Evolutionary conservation across 1,140 invertebrate species (phyloP).

Genomic region (Trypoxylus dichotomus): DNA sequence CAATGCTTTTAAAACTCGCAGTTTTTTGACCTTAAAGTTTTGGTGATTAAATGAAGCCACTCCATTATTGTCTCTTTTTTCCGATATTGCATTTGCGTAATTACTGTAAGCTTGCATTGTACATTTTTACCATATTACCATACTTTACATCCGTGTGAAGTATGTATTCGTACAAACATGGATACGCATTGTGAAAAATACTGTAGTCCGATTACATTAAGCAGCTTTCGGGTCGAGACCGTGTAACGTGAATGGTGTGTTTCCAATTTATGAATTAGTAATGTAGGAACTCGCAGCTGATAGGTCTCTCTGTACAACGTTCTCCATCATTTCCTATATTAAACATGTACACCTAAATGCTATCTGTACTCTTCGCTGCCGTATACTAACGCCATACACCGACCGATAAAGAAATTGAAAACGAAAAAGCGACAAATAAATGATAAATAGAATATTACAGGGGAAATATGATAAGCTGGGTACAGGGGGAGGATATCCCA

Average conservation of each 20-base stretch:
- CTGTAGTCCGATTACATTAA: conserved; percentile 26
- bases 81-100: neutral
- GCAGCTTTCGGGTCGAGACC: conserved; percentile 23
- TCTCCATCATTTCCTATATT: conserved; percentile 27
- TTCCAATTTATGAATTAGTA: conserved; percentile 28
- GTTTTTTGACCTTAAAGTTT: no score
- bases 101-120: neutral
- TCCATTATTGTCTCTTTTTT: neutral
- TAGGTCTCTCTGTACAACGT: conserved; percentile 10
- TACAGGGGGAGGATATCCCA: neutral
- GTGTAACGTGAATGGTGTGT: conserved; percentile 23
- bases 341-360: conserved; percentile 16
- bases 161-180: neutral
- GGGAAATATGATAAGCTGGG: neutral
- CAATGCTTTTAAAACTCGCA: no score
- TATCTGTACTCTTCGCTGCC: no score
- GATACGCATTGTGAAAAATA: neutral
- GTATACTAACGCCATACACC: neutral
- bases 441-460: neutral
- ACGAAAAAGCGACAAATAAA: neutral
- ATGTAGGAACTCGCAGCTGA: conserved; percentile 29
- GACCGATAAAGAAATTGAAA: neutral
- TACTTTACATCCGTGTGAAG: no score
- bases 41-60: neutral
- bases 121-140: no score